phyloP scores from a whole-genome alignment of 2,797 vertebrate genomes.

The Vipera ursinii region DNA sequence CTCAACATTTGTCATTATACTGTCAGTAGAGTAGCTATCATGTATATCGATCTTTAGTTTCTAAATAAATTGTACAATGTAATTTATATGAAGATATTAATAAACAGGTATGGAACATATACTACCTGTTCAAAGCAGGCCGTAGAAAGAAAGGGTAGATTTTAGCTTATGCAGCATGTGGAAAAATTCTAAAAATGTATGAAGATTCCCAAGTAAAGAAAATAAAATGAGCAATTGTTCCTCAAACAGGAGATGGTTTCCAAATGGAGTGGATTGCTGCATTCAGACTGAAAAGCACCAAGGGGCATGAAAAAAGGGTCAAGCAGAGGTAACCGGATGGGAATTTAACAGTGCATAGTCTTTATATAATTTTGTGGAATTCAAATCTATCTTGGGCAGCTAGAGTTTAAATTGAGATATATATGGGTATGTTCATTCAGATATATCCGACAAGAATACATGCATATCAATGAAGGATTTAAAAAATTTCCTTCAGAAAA shows the following conservation, averaged over 20 bases:
- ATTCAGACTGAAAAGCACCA: background rate
- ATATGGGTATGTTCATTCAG: background rate
- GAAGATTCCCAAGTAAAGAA: background rate
- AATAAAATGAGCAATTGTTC: background rate
- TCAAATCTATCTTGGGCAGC: background rate
- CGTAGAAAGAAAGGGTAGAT: background rate
- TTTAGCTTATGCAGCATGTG: background rate
- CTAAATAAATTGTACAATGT: background rate
- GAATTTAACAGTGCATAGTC: background rate
- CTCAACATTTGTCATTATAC: background rate
- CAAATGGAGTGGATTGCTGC: background rate
- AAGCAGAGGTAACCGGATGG: background rate
- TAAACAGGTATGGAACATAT: background rate
- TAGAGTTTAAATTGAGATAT: background rate
- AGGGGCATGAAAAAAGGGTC: background rate
- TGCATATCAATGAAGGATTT: background rate
- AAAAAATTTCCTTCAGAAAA: background rate
- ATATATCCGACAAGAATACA: background rate
- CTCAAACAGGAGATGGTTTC: background rate
- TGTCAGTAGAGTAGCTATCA: background rate
- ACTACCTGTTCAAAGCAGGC: background rate
- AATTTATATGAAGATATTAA: background rate
- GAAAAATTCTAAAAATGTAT: background rate
- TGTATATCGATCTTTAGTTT: background rate
- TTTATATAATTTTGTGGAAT: background rate